Base-by-base conservation (phyloP, 1,140 invertebrate genomes). In the Pseudomyrmex concolor region DNA sequence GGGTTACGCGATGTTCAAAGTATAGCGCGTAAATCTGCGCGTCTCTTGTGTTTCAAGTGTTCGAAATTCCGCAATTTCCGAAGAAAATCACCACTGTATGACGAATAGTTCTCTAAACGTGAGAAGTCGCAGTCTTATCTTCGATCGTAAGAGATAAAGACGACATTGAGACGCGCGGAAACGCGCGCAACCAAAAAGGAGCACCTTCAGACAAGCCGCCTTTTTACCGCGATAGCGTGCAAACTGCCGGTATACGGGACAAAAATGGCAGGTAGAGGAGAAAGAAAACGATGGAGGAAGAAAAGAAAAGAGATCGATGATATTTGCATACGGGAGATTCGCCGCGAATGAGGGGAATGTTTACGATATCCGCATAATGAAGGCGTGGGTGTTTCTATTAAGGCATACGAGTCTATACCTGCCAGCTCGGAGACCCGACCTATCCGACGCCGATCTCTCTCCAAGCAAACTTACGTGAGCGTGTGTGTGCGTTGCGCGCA, bases 301-400 rank as follows among this genome's bases (percentile, higher is more conserved):
- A 62, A 59, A 85, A 85, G 57, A 63, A 45, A 50, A 57, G 86
- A 87, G 74, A 80, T 74, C 62, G 67, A 34, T 63, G 73, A 84
- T 62, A 89, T 89, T 89, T 89, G 88, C 88, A 89, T 89, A 87
- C 78, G 86, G 83, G 68, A 77, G 85, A 87, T 87, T 54, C 76
- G 63, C 71, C 43, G 57, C 72, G 70, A 89, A 88, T 85, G 83
- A 87, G 87, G 86, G 62, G 82, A 87, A 89, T 87, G 87, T 89
- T 89, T 89, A 89, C 85, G 88, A 89, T 89, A 89, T 89, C 83
- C 84, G 88, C 85, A 89, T 89, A 89, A 89, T 89, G 88, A 89
- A 85, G 62, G 88, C 88, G 88, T 89, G 88, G 88, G 88, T 87
- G 88, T 89, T 89, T 89, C 88, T 89, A 89, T 89, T 89, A 89